Base-by-base conservation (phyloP, 1,140 invertebrate genomes). In the Cyclargus thomasi region DNA sequence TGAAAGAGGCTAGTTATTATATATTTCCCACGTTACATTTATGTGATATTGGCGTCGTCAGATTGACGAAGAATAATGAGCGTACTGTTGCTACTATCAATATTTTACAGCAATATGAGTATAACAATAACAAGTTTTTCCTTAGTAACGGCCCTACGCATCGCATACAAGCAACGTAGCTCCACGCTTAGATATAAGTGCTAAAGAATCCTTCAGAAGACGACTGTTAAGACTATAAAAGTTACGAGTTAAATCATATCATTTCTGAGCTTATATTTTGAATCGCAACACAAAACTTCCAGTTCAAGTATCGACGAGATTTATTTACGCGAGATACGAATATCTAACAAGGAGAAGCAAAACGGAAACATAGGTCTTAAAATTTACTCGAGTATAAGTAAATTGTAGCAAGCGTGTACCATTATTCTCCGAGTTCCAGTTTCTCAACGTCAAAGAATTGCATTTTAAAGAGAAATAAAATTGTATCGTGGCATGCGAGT, bases 391-490 rank as follows among this genome's bases (percentile, higher is more conserved):
- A 59, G 55, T 18, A 59, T 59, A 59, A 59, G 55, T 59, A 59
- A 59, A 59, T 59, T 59, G 55, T 59, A 59, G 20, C 55, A 11
- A 59, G 18, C 18, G 20, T 21, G 55, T 17, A 17, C 55, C 21
- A 65, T 53, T 53, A 29, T 65, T 55, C 39, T 17, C 8, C 21
- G 47, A 47, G 21, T 53, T 22, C 64, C 22, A 22, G 39, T 47
- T 65, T 65, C 6, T 17, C 20, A 21, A 53, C 22, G 39, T 53
- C 47, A 53, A 22, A 53, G 53, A 53, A 53, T 53, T 65, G 64
- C 47, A 65, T 67, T 70, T 70, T 66, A 70, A 68, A 67, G n/a
- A 73, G 67, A 69, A 72, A 76, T 72, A 74, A 76, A 76, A 76
- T 64, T 72, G 69, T 74, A 72, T 72, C 17, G 64, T 70, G 70